A percentile compares a stretch with the other conserved stretches of the same genome.
Evolutionary conservation across 1,140 invertebrate species (phyloP).

Genomic region (Drosophila lacteicornis): DNA sequence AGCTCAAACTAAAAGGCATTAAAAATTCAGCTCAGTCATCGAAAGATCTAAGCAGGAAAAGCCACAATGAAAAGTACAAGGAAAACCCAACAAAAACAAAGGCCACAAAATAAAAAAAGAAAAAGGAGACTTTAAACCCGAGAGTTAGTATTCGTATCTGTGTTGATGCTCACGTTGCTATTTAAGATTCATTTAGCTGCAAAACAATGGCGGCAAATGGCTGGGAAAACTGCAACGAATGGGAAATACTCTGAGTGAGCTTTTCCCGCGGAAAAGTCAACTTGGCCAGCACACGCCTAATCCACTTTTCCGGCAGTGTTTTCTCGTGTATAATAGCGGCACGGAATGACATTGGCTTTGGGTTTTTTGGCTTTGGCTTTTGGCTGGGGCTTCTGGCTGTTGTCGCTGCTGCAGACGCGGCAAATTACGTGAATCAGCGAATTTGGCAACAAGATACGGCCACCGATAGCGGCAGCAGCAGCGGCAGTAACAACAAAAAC

Average conservation of each 20-base stretch:
- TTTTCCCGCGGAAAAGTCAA: slow-evolving; percentile 20
- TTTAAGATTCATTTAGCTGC: slow-evolving; percentile 62
- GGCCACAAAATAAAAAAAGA: slow-evolving; percentile 6
- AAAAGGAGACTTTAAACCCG: slow-evolving; percentile 35
- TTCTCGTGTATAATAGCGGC: slow-evolving; percentile 36
- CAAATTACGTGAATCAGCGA: slow-evolving; percentile 66
- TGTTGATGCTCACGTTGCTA: slow-evolving; percentile 38
- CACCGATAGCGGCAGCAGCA: slow-evolving; percentile 39
- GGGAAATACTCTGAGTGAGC: slow-evolving; percentile 24
- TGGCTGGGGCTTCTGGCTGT: slow-evolving; percentile 23
- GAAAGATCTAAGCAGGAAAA: slow-evolving; percentile 39
- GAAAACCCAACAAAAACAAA: slow-evolving; percentile 24
- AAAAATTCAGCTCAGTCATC: slow-evolving; percentile 64
- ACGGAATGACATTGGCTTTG: slow-evolving; percentile 30
- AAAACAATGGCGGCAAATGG: slow-evolving; percentile 41
- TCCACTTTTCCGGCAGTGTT: slow-evolving; percentile 11
- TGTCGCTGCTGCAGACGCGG: slow-evolving; percentile 47
- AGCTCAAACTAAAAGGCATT: slow-evolving; percentile 30
- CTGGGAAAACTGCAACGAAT: slow-evolving; percentile 21
- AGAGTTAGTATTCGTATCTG: slow-evolving; percentile 17
- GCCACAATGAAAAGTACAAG: slow-evolving; percentile 29
- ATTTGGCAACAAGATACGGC: slow-evolving; percentile 65
- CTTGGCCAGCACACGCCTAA: slow-evolving; percentile 8
- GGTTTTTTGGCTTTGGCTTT: slow-evolving; percentile 26
- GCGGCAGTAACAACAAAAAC: slow-evolving; percentile 37